phyloP scores from a whole-genome alignment of 2,797 vertebrate genomes.

The Anisognathus igniventris region DNA sequence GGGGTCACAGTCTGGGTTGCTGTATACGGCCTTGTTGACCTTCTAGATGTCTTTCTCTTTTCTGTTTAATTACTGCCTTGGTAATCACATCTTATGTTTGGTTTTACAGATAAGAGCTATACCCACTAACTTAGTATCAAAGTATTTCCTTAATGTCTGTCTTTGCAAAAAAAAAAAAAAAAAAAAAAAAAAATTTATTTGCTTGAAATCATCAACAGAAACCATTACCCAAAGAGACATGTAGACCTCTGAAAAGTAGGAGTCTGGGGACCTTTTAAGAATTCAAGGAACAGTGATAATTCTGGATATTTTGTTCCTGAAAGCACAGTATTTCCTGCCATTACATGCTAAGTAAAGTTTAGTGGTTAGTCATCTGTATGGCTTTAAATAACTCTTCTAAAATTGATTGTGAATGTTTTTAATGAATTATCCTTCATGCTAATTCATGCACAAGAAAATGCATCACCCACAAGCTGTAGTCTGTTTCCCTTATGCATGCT shows the following conservation, averaged over 20 bases:
- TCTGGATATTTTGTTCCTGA: neutral
- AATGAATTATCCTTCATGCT: neutral
- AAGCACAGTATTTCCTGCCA: neutral
- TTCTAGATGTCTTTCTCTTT: neutral
- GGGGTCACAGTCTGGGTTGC: neutral
- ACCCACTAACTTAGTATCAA: neutral
- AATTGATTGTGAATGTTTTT: neutral
- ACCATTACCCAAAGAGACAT: neutral
- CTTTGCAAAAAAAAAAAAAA: neutral
- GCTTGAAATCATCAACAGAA: neutral
- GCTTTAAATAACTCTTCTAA: neutral
- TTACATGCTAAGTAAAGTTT: neutral
- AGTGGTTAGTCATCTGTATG: neutral
- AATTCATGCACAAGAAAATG: neutral
- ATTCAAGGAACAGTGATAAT: neutral
- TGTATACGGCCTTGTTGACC: accelerated
- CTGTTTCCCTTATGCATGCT: neutral
- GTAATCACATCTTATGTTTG: neutral
- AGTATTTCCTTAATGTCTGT: neutral
- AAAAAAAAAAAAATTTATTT: neutral
- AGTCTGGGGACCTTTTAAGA: neutral
- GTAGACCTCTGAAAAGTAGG: neutral
- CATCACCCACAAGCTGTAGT: neutral
- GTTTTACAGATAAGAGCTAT: neutral
- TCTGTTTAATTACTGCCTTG: neutral